Conservation (phyloP, 2,797 vertebrate species). For the Enteromius anoplus region DNA sequence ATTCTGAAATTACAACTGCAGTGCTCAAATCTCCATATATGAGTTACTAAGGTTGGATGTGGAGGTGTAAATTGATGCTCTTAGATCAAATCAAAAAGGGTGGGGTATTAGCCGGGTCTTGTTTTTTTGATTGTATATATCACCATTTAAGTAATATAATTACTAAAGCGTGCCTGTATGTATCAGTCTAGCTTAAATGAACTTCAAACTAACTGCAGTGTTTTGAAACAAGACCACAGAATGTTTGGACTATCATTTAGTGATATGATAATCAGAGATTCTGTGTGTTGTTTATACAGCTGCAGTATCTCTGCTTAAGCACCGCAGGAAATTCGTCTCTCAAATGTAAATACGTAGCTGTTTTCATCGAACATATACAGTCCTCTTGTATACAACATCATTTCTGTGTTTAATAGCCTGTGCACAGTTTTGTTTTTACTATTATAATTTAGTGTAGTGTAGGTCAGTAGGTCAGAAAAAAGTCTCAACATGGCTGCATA, state of each 20-base stretch:
- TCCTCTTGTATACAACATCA: not conserved
- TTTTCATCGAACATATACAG: not conserved
- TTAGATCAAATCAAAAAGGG: conserved; percentile 2
- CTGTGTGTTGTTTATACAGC: conserved; percentile 55
- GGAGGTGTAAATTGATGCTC: not conserved
- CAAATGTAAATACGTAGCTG: not conserved
- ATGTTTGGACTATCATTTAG: conserved; percentile 1
- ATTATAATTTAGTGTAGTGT: not conserved
- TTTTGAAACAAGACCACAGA: not conserved
- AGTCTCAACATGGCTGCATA: not conserved
- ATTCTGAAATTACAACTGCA: not conserved
- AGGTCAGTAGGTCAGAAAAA: not conserved
- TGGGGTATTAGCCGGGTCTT: not conserved
- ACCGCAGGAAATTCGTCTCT: conserved; percentile 5
- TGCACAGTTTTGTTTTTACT: not conserved
- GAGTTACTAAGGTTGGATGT: not conserved
- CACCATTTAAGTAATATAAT: not conserved
- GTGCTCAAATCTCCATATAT: not conserved
- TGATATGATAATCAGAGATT: conserved; percentile 20
- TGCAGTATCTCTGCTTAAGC: conserved; percentile 38
- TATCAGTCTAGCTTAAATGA: not conserved
- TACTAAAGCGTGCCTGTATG: not conserved
- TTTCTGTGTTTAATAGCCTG: not conserved
- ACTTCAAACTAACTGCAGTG: not conserved
- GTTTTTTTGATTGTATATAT: not conserved